Evolutionary conservation across 2,113 vertebrate genomes (phyloP).

Genomic region (Zosterops hypoxanthus): DNA sequence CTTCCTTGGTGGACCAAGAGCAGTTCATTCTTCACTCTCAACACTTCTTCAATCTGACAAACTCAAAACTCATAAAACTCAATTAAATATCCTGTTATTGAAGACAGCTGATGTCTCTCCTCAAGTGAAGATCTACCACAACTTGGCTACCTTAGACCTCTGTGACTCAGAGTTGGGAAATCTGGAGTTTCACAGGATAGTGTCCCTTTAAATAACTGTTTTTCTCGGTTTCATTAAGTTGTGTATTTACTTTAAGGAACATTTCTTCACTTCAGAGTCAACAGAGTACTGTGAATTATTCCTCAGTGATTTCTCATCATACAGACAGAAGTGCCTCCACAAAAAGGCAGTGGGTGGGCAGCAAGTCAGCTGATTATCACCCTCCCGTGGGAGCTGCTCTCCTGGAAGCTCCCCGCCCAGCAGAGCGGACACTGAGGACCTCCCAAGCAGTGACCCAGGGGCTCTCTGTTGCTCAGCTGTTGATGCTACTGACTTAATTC

Average conservation of each 20-base stretch:
- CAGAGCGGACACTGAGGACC: neutral
- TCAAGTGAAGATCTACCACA: rapidly evolving
- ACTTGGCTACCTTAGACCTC: neutral
- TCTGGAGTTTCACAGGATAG: neutral
- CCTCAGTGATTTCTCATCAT: neutral
- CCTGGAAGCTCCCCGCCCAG: neutral
- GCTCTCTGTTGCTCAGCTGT: neutral
- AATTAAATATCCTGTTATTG: neutral
- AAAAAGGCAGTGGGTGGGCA: neutral
- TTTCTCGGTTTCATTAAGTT: neutral
- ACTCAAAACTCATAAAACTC: neutral
- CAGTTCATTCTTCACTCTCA: neutral
- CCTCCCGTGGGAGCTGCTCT: neutral
- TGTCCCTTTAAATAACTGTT: constrained; percentile 14
- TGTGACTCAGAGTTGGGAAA: neutral
- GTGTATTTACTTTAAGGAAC: constrained; percentile 25
- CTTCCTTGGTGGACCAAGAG: neutral
- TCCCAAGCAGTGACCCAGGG: neutral
- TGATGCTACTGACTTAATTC: neutral
- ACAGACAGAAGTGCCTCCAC: neutral
- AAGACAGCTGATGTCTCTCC: neutral
- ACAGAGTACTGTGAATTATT: constrained; percentile 1
- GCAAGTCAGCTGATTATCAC: neutral
- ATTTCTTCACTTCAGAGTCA: neutral
- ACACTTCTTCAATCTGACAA: neutral